Percentiles rank a stretch among this genome's conserved stretches.
Evolutionary conservation across 37 sponge, comb jelly and placozoan genomes (phyloP).

Genomic region (Chondrosia reniformis): DNA sequence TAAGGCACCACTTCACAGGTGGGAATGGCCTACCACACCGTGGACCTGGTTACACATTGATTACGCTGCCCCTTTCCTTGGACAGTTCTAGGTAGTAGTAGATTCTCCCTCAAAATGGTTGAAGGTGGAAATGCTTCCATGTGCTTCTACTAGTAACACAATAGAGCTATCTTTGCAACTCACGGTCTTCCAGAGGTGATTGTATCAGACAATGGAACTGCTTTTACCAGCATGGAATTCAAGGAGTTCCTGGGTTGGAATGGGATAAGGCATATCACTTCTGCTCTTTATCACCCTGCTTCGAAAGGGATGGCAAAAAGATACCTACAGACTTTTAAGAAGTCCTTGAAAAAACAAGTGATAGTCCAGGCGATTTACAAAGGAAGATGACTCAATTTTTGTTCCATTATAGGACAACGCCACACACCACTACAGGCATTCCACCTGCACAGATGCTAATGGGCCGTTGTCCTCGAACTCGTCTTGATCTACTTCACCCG

Average conservation of each 20-base stretch:
- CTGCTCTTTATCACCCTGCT: slow-evolving; percentile 10
- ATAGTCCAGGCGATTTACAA: not conserved
- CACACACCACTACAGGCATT: not conserved
- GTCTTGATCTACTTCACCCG: no score
- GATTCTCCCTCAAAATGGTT: slow-evolving; percentile 38
- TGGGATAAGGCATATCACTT: slow-evolving; percentile 19
- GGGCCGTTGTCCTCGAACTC: no score
- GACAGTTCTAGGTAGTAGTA: slow-evolving; percentile 25
- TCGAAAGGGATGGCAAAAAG: slow-evolving; percentile 1
- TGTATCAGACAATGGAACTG: slow-evolving; percentile 29
- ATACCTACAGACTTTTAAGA: not conserved
- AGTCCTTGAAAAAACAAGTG: not conserved
- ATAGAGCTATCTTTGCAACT: slow-evolving; percentile 14
- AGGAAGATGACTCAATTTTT: not conserved
- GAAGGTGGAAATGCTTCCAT: not conserved
- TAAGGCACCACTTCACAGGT: slow-evolving; percentile 9
- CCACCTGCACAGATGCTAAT: no score
- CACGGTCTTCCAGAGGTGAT: slow-evolving; percentile 20
- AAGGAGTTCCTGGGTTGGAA: not conserved
- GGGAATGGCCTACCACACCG: slow-evolving; percentile 37
- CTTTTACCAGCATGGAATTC: slow-evolving; percentile 27
- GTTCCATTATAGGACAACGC: not conserved
- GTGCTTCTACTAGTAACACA: not conserved
- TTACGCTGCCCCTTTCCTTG: slow-evolving; percentile 18
- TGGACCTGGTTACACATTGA: slow-evolving; percentile 30